Base-by-base conservation (phyloP, 2,888 invertebrate genomes). In the Phragmatobia fuliginosa region DNA sequence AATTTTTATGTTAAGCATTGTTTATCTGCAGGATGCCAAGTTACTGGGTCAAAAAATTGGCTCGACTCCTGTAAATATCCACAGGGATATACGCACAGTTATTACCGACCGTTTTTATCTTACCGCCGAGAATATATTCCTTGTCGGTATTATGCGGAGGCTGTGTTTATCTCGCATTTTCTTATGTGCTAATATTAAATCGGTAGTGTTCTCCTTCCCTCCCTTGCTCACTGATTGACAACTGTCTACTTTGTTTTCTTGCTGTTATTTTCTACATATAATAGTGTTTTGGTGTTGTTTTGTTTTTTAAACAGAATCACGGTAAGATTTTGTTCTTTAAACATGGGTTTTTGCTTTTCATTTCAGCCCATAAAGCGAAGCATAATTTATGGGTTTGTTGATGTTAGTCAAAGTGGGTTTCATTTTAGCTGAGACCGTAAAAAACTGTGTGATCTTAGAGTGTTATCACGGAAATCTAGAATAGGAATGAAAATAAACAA, bases 1-100 rank as follows among this genome's bases (percentile, higher is more conserved):
- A 73, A 74, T 75, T 68, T 73, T 74, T 80, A 82, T 74, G 64
- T 73, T 71, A 62, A 58, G 68, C 62, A 45, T 61, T 73, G 79
- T 77, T 73, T 80, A 69, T 76, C 56, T 71, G 71, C 52, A 67
- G 58, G 73, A 49, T 56, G 61, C 60, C 64, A 56, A 74, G 71
- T 72, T 66, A 67, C 70, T 71, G 72, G 73, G 70, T 73, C 77
- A 71, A 70, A 64, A 72, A 60, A 74, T 70, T 72, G 49, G 68
- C 69, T 64, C 62, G 62, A 33, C 58, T 68, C 60, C 61, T 66
- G 68, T 66, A 52, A 69, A 52, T 61, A 69, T 38, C 49, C 36
- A 36, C 63, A 28, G 31, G 49, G 63, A 64, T 68, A 59, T 67
- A 45, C 38, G 32, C 32, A 31, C 62, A 28, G 63, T 59, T 59